Conservation (phyloP, 2,113 vertebrate species). For the Rhinoderma darwinii region DNA sequence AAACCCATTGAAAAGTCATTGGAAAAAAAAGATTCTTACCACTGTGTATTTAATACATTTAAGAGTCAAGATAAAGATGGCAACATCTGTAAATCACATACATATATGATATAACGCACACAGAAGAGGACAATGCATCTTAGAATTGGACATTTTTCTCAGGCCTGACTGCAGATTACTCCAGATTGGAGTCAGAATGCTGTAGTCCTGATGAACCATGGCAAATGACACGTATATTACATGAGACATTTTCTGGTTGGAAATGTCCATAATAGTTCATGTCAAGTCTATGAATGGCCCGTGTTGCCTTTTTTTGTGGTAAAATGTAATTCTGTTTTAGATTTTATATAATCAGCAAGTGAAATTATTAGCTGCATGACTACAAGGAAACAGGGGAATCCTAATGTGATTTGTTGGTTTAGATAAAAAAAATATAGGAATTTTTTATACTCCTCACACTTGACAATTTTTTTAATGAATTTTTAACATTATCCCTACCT, state of each 20-base stretch:
- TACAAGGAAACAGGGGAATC: neutral
- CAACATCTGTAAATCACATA: too few relatives aligned
- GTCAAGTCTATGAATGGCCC: neutral
- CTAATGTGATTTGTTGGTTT: neutral
- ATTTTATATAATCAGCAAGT: conserved; percentile 1
- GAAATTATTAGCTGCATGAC: neutral
- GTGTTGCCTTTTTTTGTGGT: neutral
- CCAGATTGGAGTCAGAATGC: neutral
- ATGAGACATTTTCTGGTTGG: conserved; percentile 22
- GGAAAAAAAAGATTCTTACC: too few relatives aligned
- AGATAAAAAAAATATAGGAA: neutral
- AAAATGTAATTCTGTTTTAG: neutral
- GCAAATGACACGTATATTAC: conserved; percentile 20
- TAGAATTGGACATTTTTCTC: conserved; percentile 6
- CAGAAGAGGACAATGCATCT: neutral
- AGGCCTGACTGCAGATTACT: neutral
- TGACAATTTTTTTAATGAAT: neutral
- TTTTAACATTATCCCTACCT: neutral
- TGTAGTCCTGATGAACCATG: neutral
- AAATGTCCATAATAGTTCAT: conserved; percentile 5
- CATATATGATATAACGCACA: neutral
- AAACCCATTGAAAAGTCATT: too few relatives aligned
- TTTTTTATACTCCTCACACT: neutral
- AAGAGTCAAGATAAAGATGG: too few relatives aligned
- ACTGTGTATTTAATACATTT: too few relatives aligned